Conservation (phyloP, 2,888 invertebrate genomes). For the Apodemia duryi region DNA sequence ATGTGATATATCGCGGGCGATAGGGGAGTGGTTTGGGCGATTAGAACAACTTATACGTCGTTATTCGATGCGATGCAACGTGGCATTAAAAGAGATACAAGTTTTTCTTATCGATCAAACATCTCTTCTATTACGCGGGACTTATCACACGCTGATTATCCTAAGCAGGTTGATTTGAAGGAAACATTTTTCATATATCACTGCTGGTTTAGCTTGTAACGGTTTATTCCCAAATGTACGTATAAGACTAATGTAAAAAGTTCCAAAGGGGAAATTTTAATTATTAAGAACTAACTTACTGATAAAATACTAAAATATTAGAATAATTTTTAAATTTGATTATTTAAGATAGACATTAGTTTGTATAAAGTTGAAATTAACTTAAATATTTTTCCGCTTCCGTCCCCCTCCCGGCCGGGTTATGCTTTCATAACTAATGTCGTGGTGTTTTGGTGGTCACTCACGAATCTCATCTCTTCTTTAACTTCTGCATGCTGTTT, state of each 20-base stretch:
- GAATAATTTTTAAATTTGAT: neutral
- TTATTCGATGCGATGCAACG: no score
- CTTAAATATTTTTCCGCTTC: conserved; percentile 33
- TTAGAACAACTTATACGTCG: no score
- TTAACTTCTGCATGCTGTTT: conserved; percentile 55
- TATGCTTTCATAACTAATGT: conserved; percentile 65
- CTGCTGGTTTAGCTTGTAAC: neutral
- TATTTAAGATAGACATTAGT: neutral
- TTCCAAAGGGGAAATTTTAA: neutral
- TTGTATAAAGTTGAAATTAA: conserved; percentile 23
- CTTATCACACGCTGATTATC: no score
- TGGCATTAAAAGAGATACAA: no score
- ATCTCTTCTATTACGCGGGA: no score
- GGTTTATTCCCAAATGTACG: neutral
- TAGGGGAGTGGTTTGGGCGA: no score
- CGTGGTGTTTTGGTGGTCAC: conserved; percentile 60
- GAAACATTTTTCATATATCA: neutral
- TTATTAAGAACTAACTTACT: neutral
- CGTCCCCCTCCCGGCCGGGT: conserved; percentile 56
- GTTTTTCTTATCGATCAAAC: no score
- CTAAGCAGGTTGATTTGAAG: no score
- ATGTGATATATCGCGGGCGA: no score
- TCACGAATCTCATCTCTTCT: conserved; percentile 47
- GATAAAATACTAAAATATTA: neutral
- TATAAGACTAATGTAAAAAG: neutral